These are phyloP conservation scores for Ectemnius continuus DNA, from an alignment of 2,888 invertebrate species.

Conservation along the genomic window DNA sequence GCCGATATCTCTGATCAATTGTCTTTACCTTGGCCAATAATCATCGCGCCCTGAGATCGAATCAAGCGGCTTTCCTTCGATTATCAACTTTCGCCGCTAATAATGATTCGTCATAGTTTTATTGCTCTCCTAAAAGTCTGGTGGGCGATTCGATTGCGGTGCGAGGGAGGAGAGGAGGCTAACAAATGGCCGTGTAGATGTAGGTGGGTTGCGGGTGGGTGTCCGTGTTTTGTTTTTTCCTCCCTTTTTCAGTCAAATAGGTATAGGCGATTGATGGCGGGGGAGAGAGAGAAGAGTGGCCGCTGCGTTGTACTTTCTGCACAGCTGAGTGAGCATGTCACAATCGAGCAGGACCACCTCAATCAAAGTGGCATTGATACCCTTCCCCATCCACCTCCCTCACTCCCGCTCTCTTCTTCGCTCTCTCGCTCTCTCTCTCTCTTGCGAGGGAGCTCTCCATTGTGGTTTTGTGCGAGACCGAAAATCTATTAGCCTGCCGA, in stretches of 20 bases:
- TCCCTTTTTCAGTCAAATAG: slow-evolving; percentile 49
- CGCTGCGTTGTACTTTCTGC: slow-evolving; percentile 68
- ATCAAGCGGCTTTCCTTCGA: no score
- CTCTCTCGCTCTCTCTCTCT: slow-evolving; percentile 18
- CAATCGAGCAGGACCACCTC: slow-evolving; percentile 74
- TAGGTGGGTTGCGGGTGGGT: slow-evolving; percentile 20
- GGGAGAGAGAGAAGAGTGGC: slow-evolving; percentile 6
- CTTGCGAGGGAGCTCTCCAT: slow-evolving; percentile 53
- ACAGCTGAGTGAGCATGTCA: slow-evolving; percentile 76
- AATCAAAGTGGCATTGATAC: slow-evolving; percentile 77
- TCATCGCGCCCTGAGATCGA: no score
- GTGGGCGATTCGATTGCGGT: no score
- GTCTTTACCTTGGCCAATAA: not conserved
- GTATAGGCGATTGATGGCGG: slow-evolving; percentile 59
- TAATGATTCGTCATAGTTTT: no score
- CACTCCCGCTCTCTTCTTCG: slow-evolving; percentile 26
- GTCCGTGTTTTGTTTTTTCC: slow-evolving; percentile 55
- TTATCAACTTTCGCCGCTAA: no score
- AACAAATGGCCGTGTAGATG: slow-evolving; percentile 54
- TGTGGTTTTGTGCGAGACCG: slow-evolving; percentile 66
- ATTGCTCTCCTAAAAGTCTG: no score
- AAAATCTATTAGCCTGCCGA: slow-evolving; percentile 73
- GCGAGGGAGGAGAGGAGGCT: slow-evolving; percentile 42
- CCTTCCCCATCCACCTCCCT: slow-evolving; percentile 62
- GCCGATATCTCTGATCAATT: slow-evolving; percentile 36